These are phyloP conservation scores for Procapra przewalskii DNA, from an alignment of 2,113 vertebrate species.

Conservation along the genomic window DNA sequence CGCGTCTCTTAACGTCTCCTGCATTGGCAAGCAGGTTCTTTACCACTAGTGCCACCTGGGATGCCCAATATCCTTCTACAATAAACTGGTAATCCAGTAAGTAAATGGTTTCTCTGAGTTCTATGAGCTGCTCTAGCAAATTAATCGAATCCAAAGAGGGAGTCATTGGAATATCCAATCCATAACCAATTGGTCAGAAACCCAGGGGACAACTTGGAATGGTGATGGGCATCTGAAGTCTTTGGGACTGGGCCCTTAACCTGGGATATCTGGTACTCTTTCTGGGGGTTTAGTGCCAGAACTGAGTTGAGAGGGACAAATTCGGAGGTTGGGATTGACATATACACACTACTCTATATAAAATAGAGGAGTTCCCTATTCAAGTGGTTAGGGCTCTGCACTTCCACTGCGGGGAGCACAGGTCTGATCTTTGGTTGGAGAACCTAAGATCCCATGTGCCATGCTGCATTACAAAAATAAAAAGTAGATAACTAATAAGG, in stretches of 20 bases:
- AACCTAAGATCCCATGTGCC: not conserved
- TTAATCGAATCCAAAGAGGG: not conserved
- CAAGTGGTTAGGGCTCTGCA: not conserved
- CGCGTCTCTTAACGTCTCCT: rapidly evolving
- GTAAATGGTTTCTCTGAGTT: not conserved
- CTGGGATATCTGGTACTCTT: not conserved
- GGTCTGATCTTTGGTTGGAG: not conserved
- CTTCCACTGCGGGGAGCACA: not conserved
- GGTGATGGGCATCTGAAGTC: not conserved
- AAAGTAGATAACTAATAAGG: not conserved
- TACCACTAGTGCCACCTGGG: not conserved
- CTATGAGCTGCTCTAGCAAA: not conserved
- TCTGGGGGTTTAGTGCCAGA: not conserved
- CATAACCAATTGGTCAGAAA: not conserved
- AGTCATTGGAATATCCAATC: not conserved
- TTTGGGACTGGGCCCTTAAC: not conserved
- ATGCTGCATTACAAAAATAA: not conserved
- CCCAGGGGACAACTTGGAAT: not conserved
- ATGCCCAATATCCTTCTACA: not conserved
- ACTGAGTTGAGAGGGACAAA: not conserved
- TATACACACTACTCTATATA: not conserved
- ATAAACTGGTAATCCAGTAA: not conserved
- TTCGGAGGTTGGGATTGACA: not conserved
- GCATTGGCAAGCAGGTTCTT: not conserved
- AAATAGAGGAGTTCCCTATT: not conserved